Conservation (phyloP, 1,140 invertebrate genomes). For the Temnothorax longispinosus region DNA sequence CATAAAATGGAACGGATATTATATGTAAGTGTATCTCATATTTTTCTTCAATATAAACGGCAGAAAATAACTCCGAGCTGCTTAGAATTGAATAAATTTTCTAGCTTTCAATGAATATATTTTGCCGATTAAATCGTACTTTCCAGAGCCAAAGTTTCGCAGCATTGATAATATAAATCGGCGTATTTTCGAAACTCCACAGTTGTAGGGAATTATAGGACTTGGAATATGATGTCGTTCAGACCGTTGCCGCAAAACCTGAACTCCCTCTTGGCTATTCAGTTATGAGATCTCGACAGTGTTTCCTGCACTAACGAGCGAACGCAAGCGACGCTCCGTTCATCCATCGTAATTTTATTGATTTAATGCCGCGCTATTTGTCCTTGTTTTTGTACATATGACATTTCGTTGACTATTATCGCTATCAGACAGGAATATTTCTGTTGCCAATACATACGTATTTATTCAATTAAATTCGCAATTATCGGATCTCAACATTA, state of each 20-base stretch:
- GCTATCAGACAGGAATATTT: not conserved
- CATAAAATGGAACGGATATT: not conserved
- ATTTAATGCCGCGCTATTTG: constrained; percentile 39
- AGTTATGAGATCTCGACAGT: constrained; percentile 18
- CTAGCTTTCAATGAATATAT: not conserved
- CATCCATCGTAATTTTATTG: constrained; percentile 33
- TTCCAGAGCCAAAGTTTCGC: not conserved
- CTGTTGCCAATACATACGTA: not conserved
- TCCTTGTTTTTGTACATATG: not conserved
- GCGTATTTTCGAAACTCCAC: not conserved
- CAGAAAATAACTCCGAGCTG: not conserved
- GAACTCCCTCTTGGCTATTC: not conserved
- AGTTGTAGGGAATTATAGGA: not conserved
- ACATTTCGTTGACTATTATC: constrained; percentile 27
- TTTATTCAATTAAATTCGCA: constrained; percentile 28
- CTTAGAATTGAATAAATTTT: not conserved
- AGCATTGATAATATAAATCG: not conserved
- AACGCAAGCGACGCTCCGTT: constrained; percentile 1
- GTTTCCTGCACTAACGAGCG: constrained; percentile 6
- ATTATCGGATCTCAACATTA: not conserved
- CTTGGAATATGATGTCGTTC: not conserved
- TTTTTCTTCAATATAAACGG: not conserved
- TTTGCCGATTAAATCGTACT: not conserved
- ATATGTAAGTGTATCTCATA: not conserved
- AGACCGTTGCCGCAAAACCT: constrained; percentile 4